Base-by-base conservation (phyloP, 2,113 vertebrate species). In the Phylloscopus whistleri region DNA sequence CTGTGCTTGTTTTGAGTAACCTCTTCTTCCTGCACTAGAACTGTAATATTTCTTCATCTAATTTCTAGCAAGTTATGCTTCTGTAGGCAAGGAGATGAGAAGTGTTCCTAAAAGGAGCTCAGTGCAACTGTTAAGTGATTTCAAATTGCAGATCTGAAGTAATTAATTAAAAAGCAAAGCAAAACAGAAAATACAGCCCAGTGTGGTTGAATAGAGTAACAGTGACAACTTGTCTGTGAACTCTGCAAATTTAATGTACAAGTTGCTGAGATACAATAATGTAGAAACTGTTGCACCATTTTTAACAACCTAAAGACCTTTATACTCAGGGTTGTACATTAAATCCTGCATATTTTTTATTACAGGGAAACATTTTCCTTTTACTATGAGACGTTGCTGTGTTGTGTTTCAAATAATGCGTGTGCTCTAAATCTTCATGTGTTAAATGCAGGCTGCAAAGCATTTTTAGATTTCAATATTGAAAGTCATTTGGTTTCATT, bases 181-280 rank as follows among this genome's bases (percentile, higher is more conserved):
- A 68, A 81, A 78, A 43, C 11, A 63, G 64, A 70, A 46, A 56
- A 16, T 20, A 59, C 27, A 46, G 6, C 15, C 10, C 28, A 19
- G 17, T 48, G 26, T 89, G 19, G n/a, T 13, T 84, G 31, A 56
- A 26, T 19, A 84, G 49, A 75, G 51, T 66, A 43, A 64, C 59
- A 64, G 13, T 58, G 43, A 9, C 55, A 63, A 15, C 55, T 62
- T 63, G 16, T 83, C 30, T 90, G 51, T 16, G 48, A 35, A 19
- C 26, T 59, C 16, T 66, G 28, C 14, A 37, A 56, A 85, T 35
- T 24, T 58, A 24, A 35, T 24, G 20, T 66, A 33, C 23, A 22
- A 44, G n/a, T 73, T 0, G 0, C 15, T 10, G 46, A 70, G 48
- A 22, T 13, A 5, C 30, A 41, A 1, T 27, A 22, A 69, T 24